phyloP scores from a whole-genome alignment of 2,113 vertebrate genomes.

The Chelonoidis abingdonii region DNA sequence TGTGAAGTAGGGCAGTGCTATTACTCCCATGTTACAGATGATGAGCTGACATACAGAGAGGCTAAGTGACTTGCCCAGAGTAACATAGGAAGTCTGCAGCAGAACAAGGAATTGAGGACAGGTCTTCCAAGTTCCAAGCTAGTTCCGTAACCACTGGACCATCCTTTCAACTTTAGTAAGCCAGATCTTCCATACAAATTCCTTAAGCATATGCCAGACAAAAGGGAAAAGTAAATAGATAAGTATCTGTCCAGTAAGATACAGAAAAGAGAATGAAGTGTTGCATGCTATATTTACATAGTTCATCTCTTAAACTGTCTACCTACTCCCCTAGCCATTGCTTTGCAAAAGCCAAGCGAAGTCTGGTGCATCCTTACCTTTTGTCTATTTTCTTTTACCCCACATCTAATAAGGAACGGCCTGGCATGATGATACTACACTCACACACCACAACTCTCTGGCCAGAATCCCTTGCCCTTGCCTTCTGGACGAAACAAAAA shows the following conservation, averaged over 20 bases:
- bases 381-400: not conserved
- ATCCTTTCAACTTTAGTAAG: not conserved
- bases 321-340: not conserved
- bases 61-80: not conserved
- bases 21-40: not conserved
- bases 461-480: not conserved
- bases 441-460: not conserved
- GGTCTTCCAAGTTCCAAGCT: not conserved
- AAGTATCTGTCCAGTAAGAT: not conserved
- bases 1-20: not conserved
- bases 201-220: not conserved
- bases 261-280: not conserved
- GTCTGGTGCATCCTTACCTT: not conserved
- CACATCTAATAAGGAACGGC: conserved; percentile 9
- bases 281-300: not conserved
- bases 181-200: not conserved
- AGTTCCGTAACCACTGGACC: not conserved
- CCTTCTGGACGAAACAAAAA: not conserved
- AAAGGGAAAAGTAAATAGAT: not conserved
- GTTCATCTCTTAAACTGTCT: not conserved
- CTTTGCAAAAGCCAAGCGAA: not conserved
- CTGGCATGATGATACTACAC: not conserved
- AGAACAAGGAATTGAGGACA: not conserved
- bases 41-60: conserved; percentile 11
- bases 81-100: not conserved